Evolutionary conservation across 2,888 invertebrate species (phyloP).

Genomic region (Dryococelus australis): DNA sequence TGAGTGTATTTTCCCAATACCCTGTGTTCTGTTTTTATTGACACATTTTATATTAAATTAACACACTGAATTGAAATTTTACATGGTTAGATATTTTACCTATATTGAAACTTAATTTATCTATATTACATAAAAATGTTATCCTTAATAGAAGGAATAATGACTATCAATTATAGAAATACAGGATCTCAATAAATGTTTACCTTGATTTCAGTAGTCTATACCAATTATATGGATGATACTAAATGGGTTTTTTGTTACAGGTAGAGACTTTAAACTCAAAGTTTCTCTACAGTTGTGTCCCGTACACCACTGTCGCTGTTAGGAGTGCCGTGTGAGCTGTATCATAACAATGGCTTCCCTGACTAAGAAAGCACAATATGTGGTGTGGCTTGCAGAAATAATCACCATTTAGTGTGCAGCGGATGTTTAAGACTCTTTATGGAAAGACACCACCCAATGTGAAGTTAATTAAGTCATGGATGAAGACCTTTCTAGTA

Average conservation of each 20-base stretch:
- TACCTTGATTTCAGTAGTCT: slow-evolving; percentile 20
- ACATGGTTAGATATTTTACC: too few relatives aligned
- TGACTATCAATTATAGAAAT: too few relatives aligned
- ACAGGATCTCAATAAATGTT: slow-evolving; percentile 19
- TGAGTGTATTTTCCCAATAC: too few relatives aligned
- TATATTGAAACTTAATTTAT: too few relatives aligned
- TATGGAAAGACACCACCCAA: not conserved
- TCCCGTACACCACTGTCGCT: slow-evolving; percentile 12
- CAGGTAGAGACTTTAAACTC: not conserved
- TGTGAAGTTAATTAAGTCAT: slow-evolving; percentile 10
- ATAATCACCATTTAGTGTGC: slow-evolving; percentile 11
- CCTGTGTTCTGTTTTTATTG: too few relatives aligned
- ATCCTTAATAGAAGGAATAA: too few relatives aligned
- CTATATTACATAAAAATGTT: too few relatives aligned
- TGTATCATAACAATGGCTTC: slow-evolving; percentile 22
- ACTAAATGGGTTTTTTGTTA: slow-evolving; percentile 13
- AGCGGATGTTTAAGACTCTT: not conserved
- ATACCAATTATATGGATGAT: not conserved
- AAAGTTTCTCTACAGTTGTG: slow-evolving; percentile 22
- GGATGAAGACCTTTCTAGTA: too few relatives aligned
- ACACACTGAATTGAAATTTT: too few relatives aligned
- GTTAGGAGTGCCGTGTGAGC: not conserved
- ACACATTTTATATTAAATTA: too few relatives aligned
- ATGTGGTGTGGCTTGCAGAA: slow-evolving; percentile 2
- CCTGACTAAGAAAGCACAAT: not conserved